Conservation (phyloP, 2,113 vertebrate species). For the Columba janthina region DNA sequence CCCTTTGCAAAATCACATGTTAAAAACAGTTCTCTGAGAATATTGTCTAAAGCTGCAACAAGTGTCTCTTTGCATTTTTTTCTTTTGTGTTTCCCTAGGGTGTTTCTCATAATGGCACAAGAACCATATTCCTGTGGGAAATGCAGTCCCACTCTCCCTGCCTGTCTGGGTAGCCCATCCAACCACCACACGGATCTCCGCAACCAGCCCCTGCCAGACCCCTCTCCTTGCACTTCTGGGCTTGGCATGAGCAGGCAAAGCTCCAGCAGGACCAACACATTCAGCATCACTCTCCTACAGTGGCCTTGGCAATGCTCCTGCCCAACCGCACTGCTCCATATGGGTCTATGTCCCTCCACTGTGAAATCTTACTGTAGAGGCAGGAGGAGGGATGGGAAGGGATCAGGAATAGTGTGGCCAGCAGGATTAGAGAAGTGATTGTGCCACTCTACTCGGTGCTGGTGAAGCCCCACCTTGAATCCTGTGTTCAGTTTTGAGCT, state of each 20-base stretch:
- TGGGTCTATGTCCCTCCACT: accelerated
- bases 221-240: not conserved
- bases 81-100: not conserved
- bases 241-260: not conserved
- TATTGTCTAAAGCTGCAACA: not conserved
- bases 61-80: not conserved
- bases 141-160: accelerated
- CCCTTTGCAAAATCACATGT: not conserved
- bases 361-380: accelerated
- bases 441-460: too few relatives aligned
- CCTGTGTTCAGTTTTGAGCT: too few relatives aligned
- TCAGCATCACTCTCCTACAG: not conserved
- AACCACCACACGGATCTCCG: accelerated
- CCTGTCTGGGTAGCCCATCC: accelerated
- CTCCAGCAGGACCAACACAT: accelerated
- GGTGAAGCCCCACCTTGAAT: too few relatives aligned
- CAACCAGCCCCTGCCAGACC: not conserved
- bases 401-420: too few relatives aligned
- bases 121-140: not conserved
- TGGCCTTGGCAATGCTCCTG: accelerated
- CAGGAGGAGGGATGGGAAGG: not conserved
- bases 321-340: accelerated
- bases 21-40: not conserved
- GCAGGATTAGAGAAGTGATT: too few relatives aligned
- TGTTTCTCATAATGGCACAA: not conserved